phyloP scores from a whole-genome alignment of 2,888 invertebrate genomes.

The Watsonalla cultraria region DNA sequence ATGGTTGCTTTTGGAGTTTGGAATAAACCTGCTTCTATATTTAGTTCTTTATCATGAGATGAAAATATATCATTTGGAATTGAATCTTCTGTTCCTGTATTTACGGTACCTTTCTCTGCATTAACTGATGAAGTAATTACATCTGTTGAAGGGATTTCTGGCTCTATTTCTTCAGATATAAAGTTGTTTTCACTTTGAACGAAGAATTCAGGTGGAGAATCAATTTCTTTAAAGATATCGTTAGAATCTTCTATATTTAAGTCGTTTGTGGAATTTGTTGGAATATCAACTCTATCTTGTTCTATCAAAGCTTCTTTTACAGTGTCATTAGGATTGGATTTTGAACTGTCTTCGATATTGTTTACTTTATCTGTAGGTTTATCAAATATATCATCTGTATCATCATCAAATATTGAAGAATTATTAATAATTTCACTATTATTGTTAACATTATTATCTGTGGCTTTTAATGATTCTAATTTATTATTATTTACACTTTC shows the following conservation, averaged over 20 bases:
- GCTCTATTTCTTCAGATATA: background rate
- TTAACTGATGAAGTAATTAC: background rate
- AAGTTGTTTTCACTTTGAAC: background rate
- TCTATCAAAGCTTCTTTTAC: too few species aligned
- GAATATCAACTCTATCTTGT: too few species aligned
- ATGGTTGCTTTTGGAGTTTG: background rate
- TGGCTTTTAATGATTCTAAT: conserved; percentile 2
- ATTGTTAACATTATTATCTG: conserved; percentile 5
- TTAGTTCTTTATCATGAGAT: background rate
- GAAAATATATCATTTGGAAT: conserved; percentile 6
- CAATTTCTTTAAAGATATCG: background rate
- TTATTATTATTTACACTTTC: background rate
- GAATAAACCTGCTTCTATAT: background rate
- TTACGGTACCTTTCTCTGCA: background rate
- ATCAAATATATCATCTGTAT: conserved; percentile 2
- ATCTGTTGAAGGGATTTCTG: background rate
- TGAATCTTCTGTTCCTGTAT: background rate
- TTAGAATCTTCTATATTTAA: conserved; percentile 5
- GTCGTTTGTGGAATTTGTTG: conserved; percentile 4
- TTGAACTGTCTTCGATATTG: too few species aligned
- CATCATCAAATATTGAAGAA: background rate
- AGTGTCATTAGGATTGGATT: too few species aligned
- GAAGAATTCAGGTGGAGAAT: background rate
- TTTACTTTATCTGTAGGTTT: background rate
- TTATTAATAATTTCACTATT: conserved; percentile 2